A percentile compares a stretch with the other conserved stretches of the same genome.
Conservation (phyloP, 2,888 invertebrate species). For the Caenorhabditis sp. region DNA sequence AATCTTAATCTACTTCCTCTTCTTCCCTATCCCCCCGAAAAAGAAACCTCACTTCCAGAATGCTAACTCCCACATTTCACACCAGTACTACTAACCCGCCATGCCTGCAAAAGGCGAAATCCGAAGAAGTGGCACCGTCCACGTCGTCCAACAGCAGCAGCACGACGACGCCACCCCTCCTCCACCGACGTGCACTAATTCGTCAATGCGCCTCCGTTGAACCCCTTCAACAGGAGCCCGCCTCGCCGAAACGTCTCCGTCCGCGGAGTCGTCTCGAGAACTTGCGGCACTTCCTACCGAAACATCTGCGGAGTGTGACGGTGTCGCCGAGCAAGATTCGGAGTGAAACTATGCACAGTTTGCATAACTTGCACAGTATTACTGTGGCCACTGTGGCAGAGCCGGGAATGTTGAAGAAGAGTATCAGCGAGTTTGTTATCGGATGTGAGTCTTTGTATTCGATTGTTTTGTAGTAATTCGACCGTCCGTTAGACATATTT, state of each 20-base stretch:
- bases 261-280: constrained; percentile 47
- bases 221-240: constrained; percentile 43
- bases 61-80: constrained; percentile 54
- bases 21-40: not conserved
- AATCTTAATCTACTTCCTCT: not conserved
- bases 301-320: constrained; percentile 54
- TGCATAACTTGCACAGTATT: constrained; percentile 60
- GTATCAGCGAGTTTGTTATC: constrained; percentile 67
- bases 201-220: constrained; percentile 61
- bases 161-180: constrained; percentile 14
- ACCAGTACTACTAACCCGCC: constrained; percentile 33
- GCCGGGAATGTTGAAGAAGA: constrained; percentile 65
- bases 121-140: constrained; percentile 50
- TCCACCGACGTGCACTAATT: constrained; percentile 51
- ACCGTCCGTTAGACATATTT: not conserved
- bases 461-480: too few species aligned
- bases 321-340: constrained; percentile 62
- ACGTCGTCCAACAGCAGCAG: constrained; percentile 36
- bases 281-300: constrained; percentile 41
- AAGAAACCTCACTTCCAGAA: constrained; percentile 35
- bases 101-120: constrained; percentile 60
- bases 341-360: constrained; percentile 65
- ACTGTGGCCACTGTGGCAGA: constrained; percentile 61
- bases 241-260: constrained; percentile 36
- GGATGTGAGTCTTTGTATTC: constrained; percentile 66